phyloP scores from a whole-genome alignment of 2,888 invertebrate genomes.

The Xestia xanthographa region DNA sequence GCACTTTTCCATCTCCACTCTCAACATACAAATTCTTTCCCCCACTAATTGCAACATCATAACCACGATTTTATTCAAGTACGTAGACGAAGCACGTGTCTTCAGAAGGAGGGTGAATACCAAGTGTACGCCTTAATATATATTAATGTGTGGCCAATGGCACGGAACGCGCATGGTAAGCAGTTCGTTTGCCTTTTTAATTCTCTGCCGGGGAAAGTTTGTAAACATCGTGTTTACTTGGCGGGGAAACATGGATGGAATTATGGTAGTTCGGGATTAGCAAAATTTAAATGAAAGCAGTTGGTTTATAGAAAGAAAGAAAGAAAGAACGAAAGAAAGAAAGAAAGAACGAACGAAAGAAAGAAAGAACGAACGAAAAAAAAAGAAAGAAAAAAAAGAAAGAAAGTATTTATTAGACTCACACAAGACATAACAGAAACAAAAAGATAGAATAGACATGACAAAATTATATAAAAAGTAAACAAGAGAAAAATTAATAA shows the following conservation, averaged over 20 bases:
- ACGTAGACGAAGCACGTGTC: constrained; percentile 65
- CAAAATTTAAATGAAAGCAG: background rate
- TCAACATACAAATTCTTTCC: background rate
- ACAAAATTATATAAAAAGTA: no score
- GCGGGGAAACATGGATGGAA: background rate
- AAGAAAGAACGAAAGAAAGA: no score
- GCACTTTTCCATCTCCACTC: background rate
- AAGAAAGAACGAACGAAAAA: no score
- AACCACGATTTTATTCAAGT: constrained; percentile 50
- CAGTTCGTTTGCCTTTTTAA: constrained; percentile 66
- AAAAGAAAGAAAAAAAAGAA: no score
- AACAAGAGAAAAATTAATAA: no score
- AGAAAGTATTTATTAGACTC: no score
- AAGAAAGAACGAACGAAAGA: no score
- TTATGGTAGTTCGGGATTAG: background rate
- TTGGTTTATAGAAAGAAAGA: no score
- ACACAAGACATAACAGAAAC: no score
- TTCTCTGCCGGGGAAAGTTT: constrained; percentile 47
- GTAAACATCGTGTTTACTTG: constrained; percentile 50
- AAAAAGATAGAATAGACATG: no score
- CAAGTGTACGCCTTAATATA: constrained; percentile 74
- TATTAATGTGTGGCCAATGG: constrained; percentile 80
- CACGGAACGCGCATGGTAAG: constrained; percentile 70
- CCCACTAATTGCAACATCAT: constrained; percentile 43
- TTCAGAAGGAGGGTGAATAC: constrained; percentile 70